Conservation (phyloP, 2,113 vertebrate species). For the Microcebus ravelobensis region DNA sequence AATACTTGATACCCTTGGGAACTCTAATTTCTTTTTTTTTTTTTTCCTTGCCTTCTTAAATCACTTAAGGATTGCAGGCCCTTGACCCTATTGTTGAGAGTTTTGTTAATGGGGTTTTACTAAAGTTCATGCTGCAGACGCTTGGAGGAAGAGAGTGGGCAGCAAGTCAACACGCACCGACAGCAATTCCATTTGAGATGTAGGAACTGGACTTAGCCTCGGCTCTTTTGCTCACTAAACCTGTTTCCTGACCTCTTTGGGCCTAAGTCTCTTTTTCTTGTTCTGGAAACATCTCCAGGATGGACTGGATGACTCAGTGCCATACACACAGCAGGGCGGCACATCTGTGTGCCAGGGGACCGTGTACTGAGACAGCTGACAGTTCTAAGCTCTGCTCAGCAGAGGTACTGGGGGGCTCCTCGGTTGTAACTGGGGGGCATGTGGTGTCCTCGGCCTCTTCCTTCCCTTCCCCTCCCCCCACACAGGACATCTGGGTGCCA, state of each 20-base stretch:
- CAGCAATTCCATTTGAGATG: neutral
- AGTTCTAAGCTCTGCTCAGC: rapidly evolving
- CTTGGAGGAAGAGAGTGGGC: neutral
- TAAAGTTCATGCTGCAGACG: neutral
- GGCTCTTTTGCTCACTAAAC: neutral
- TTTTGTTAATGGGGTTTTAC: neutral
- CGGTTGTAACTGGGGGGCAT: rapidly evolving
- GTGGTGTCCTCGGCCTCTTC: rapidly evolving
- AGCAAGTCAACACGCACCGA: neutral
- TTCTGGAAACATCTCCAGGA: neutral
- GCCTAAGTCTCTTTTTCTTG: neutral
- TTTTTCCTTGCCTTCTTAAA: neutral
- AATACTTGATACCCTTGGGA: neutral
- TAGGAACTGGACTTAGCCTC: no score
- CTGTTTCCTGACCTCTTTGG: neutral
- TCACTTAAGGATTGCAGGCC: neutral
- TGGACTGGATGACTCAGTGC: no score
- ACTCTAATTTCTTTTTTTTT: neutral
- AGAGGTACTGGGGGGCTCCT: rapidly evolving
- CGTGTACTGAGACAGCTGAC: rapidly evolving
- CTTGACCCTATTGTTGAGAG: neutral
- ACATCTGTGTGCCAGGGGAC: neutral
- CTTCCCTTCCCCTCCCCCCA: rapidly evolving
- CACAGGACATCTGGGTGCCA: rapidly evolving
- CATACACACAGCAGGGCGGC: rapidly evolving